phyloP scores from a whole-genome alignment of 2,797 vertebrate genomes.

The Channa striata region DNA sequence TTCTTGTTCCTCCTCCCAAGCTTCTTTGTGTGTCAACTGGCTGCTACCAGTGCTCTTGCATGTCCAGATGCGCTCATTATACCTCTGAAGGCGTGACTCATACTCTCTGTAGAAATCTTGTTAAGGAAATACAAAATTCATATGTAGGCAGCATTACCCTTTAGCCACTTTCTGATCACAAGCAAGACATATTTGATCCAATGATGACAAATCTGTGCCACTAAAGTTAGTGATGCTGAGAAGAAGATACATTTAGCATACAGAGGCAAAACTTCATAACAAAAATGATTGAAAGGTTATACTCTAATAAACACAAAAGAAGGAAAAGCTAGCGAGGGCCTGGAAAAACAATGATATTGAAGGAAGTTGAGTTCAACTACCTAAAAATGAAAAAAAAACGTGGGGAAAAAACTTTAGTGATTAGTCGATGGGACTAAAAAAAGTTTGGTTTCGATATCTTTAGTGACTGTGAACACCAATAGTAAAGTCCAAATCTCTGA shows the following conservation, averaged over 20 bases:
- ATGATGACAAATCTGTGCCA: not conserved
- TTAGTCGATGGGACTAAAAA: too few relatives aligned
- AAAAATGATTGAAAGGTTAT: not conserved
- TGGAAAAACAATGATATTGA: not conserved
- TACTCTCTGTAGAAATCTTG: constrained; percentile 89
- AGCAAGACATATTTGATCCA: not conserved
- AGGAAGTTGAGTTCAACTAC: not conserved
- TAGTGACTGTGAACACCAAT: not conserved
- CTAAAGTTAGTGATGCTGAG: not conserved
- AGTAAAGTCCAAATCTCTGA: too few relatives aligned
- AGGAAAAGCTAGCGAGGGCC: rapidly evolving
- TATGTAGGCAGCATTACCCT: not conserved
- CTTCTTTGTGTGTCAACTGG: constrained; percentile 98
- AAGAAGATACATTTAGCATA: not conserved
- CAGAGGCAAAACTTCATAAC: not conserved
- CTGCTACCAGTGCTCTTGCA: constrained; percentile 98
- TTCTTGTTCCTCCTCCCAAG: constrained; percentile 99
- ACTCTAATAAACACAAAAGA: not conserved
- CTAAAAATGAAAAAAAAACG: too few relatives aligned
- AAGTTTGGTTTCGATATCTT: not conserved
- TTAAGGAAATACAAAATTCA: constrained; percentile 86
- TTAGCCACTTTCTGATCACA: not conserved
- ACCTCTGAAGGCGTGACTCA: constrained; percentile 91
- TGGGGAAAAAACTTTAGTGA: too few relatives aligned
- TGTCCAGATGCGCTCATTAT: constrained; percentile 95